These are phyloP conservation scores for Acipenser transmontanus DNA, from an alignment of 2,797 vertebrate genomes.

Conservation along the genomic window DNA sequence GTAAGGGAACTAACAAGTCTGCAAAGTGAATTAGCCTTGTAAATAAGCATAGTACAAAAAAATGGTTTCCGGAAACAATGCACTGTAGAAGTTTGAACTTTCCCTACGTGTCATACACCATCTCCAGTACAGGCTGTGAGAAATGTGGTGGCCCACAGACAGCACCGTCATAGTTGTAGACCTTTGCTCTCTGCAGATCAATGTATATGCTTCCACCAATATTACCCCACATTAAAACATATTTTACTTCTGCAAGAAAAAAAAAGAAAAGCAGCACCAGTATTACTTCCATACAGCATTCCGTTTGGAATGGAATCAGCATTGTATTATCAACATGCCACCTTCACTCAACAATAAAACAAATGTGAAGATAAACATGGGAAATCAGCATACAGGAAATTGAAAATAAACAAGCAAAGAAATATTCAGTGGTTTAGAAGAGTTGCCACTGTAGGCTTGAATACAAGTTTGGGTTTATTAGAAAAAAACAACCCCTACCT, in stretches of 20 bases:
- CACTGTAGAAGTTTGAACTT: not conserved
- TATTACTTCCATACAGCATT: not conserved
- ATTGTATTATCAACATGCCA: no score
- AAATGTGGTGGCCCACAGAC: constrained; percentile 70
- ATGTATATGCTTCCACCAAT: constrained; percentile 67
- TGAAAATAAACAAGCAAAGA: no score
- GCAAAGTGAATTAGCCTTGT: not conserved
- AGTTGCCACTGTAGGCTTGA: not conserved
- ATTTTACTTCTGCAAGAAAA: constrained; percentile 64
- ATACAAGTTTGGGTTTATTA: not conserved
- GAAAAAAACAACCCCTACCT: constrained; percentile 45
- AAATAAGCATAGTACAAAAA: no score
- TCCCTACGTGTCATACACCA: constrained; percentile 71
- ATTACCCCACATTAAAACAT: constrained; percentile 86
- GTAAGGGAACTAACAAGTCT: not conserved
- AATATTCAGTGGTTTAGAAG: no score
- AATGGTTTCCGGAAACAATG: not conserved
- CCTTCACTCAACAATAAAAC: no score
- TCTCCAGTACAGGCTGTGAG: constrained; percentile 48
- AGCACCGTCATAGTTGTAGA: constrained; percentile 66
- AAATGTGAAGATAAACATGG: no score
- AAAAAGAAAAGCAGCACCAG: constrained; percentile 14
- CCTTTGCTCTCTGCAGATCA: constrained; percentile 74
- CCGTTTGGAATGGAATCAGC: not conserved
- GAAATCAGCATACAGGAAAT: no score